A percentile compares a stretch with the other conserved stretches of the same genome.
Evolutionary conservation across 2,113 vertebrate genomes (phyloP).

Genomic region (Hiodon tergisus): DNA sequence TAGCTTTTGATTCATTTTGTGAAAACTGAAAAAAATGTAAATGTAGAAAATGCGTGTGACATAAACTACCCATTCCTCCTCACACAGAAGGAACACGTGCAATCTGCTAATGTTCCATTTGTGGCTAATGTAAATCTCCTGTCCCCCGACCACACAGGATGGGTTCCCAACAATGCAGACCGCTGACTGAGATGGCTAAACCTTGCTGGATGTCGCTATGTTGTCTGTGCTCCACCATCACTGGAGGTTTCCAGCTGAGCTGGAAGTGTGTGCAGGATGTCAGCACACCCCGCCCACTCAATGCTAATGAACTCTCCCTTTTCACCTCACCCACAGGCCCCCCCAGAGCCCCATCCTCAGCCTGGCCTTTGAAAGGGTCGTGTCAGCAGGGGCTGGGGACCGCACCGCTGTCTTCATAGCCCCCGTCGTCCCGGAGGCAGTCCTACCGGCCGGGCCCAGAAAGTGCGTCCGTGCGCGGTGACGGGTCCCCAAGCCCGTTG

Average conservation of each 20-base stretch:
- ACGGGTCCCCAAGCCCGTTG: neutral
- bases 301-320: conserved; percentile 8
- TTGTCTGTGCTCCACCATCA: too few relatives aligned
- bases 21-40: too few relatives aligned
- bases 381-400: conserved; percentile 33
- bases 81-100: too few relatives aligned
- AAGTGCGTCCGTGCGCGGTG: conserved; percentile 31
- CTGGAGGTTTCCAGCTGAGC: neutral
- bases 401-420: conserved; percentile 40
- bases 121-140: too few relatives aligned
- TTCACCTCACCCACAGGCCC: conserved; percentile 37
- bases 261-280: neutral
- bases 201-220: too few relatives aligned
- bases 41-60: too few relatives aligned
- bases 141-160: too few relatives aligned
- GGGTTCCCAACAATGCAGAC: neutral
- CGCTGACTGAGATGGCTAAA: neutral
- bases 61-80: too few relatives aligned
- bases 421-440: conserved; percentile 30
- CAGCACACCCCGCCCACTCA: neutral
- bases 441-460: conserved; percentile 43
- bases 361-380: conserved; percentile 48
- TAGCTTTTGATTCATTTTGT: too few relatives aligned
- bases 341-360: conserved; percentile 40
- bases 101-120: too few relatives aligned